Evolutionary conservation across 2,113 vertebrate genomes (phyloP).

Genomic region (Pheucticus melanocephalus): DNA sequence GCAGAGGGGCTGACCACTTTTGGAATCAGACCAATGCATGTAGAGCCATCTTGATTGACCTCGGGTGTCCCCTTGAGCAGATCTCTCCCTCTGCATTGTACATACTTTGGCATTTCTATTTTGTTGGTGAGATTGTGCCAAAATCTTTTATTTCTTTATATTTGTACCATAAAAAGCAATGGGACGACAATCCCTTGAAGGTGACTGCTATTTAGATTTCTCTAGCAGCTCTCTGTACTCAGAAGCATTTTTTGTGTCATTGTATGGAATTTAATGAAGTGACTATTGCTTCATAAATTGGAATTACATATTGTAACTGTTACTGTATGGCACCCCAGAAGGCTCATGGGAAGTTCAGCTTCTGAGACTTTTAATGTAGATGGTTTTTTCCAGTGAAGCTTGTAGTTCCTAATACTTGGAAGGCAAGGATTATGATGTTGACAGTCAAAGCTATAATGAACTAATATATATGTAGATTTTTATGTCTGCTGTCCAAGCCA

Average conservation of each 20-base stretch:
- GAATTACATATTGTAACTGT: neutral
- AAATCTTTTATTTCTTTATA: neutral
- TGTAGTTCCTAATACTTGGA: neutral
- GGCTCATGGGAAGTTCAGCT: neutral
- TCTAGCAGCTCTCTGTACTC: neutral
- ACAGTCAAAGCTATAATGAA: constrained; percentile 3
- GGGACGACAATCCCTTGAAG: neutral
- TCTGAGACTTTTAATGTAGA: neutral
- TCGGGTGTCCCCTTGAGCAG: neutral
- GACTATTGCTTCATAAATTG: constrained; percentile 3
- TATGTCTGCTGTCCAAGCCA: constrained; percentile 16
- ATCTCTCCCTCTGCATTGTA: neutral
- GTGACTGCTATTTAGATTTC: neutral
- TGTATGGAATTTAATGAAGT: neutral
- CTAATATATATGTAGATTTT: constrained; percentile 14
- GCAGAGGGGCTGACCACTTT: neutral
- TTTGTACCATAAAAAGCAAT: neutral
- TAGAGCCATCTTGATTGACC: neutral
- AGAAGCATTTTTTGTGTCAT: neutral
- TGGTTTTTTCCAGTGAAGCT: neutral
- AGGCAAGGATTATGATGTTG: neutral
- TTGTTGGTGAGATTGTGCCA: neutral
- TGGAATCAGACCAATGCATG: neutral
- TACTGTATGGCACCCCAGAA: neutral
- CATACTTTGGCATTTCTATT: neutral